Evolutionary conservation across 2,113 vertebrate species (phyloP), one percentile per base, ranked within the genome.

Genomic region (Scalopus aquaticus): DNA sequence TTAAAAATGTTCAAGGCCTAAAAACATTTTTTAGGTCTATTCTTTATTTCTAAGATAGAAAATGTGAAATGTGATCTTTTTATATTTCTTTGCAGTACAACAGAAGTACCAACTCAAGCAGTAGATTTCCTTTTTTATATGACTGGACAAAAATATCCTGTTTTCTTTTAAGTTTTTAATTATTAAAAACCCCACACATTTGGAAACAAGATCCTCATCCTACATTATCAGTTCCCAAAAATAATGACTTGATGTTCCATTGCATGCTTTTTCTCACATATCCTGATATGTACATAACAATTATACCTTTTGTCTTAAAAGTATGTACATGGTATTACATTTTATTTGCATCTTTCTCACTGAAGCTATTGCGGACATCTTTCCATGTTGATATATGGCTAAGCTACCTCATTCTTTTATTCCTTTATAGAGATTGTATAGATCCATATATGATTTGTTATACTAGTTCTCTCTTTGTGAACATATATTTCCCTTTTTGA

Each of bases 131-230:
- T 88, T 91, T 95, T 93, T 94, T 72, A 56, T 42, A 44, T 69
- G 76, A 79, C 20, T 79, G 0, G 44, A 82, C 42, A 88, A 58
- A 84, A 94, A 65, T n/a, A 17, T 5, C 12, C 30, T 93, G 79
- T 78, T 94, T 69, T 80, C 12, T 90, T 90, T 42, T 62, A 51
- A 69, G 44, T 51, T 90, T 80, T 79, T 30, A 60, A 82, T 92
- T 72, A 37, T 32, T 32, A 74, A 74, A 56, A 88, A 20, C 16
- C 10, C 2, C 26, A 56, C 12, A 86, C 26, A 87, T 65, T 89
- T 93, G 76, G 30, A 78, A 93, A 80, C 28, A 88, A 64, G 94
- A 78, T 93, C 79, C 5, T 91, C 76, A 28, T 86, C 19, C 56
- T 78, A 44, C 2, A 42, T 80, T 69, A 64, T 93, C 22, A 49